These are phyloP conservation scores for Taphrorychus bicolor DNA, from an alignment of 2,888 invertebrate species.

Conservation along the genomic window DNA sequence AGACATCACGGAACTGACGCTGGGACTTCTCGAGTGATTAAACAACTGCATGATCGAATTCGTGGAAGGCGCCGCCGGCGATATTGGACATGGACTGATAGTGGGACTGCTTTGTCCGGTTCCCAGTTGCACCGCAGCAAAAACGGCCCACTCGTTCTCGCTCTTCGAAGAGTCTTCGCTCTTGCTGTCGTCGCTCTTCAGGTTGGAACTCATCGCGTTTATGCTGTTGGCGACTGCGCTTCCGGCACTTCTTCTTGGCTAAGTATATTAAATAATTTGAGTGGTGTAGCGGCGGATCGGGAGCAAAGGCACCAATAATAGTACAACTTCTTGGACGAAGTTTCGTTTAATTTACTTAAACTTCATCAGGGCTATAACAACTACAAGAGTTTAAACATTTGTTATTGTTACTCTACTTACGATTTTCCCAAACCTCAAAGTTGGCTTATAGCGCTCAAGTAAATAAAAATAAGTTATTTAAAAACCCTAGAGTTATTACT, in stretches of 20 bases:
- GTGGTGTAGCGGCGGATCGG: no score
- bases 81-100: slow-evolving; percentile 55
- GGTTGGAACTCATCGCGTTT: slow-evolving; percentile 51
- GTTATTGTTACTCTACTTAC: no score
- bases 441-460: no score
- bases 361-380: no score
- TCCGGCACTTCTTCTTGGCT: slow-evolving; percentile 48
- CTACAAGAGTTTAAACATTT: no score
- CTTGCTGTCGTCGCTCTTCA: slow-evolving; percentile 49
- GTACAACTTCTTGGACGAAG: no score
- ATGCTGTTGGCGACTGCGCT: slow-evolving; percentile 53
- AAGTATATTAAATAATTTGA: neutral
- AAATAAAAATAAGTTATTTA: no score
- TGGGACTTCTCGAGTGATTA: slow-evolving; percentile 55
- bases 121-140: slow-evolving; percentile 56
- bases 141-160: slow-evolving; percentile 63
- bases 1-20: slow-evolving; percentile 59
- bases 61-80: slow-evolving; percentile 52
- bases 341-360: no score
- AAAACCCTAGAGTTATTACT: no score
- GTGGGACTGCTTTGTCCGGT: slow-evolving; percentile 58
- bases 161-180: slow-evolving; percentile 55
- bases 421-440: no score
- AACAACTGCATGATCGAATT: slow-evolving; percentile 52
- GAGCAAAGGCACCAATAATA: no score